Conservation (phyloP, 2,797 vertebrate genomes). For the Cuculus canorus region DNA sequence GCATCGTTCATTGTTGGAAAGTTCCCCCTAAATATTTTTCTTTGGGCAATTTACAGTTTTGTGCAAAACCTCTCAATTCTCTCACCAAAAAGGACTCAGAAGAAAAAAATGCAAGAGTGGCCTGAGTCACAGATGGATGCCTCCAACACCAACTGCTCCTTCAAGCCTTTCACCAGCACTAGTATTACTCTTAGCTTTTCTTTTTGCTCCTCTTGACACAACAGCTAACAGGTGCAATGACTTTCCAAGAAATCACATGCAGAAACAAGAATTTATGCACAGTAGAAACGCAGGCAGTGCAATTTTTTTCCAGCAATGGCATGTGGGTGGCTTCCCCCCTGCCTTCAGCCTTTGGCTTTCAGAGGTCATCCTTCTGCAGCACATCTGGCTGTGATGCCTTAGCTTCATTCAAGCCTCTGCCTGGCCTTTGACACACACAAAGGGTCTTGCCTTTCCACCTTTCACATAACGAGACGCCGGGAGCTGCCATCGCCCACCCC, state of each 20-base stretch:
- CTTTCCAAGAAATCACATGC: background rate
- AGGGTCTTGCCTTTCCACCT: background rate
- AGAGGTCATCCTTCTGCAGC: background rate
- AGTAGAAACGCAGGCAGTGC: background rate
- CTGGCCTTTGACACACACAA: background rate
- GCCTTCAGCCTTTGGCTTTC: background rate
- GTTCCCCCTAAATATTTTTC: background rate
- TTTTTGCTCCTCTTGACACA: background rate
- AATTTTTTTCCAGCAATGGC: background rate
- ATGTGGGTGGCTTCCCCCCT: constrained; percentile 24
- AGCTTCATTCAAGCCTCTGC: background rate
- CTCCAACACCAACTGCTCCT: background rate
- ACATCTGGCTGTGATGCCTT: background rate
- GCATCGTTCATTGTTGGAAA: background rate
- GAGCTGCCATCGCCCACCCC: background rate
- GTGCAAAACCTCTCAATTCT: background rate
- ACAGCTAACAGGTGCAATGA: background rate
- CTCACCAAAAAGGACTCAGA: background rate
- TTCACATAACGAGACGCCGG: fast-evolving
- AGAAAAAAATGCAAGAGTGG: background rate
- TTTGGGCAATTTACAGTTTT: background rate
- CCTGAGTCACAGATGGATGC: background rate
- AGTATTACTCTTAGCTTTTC: background rate
- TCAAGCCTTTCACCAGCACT: background rate
- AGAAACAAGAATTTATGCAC: background rate